A percentile compares a stretch with the other conserved stretches of the same genome.
phyloP scores from a whole-genome alignment of 2,113 vertebrate genomes.

The Brachirus orientalis region DNA sequence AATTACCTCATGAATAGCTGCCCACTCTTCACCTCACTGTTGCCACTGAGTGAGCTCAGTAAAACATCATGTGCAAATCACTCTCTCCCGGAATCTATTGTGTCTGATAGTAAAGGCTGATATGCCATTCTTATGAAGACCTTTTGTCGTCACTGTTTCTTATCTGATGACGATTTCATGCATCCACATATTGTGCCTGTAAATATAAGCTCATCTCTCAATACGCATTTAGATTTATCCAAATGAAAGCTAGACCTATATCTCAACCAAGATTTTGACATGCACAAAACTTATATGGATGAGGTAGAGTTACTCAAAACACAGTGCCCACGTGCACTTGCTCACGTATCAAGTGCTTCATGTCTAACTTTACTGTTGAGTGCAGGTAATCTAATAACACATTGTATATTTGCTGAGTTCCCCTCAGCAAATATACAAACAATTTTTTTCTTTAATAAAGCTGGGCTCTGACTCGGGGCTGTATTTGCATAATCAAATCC shows the following conservation, averaged over 20 bases:
- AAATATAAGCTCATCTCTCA: too few species aligned
- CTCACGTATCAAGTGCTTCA: neutral
- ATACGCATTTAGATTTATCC: too few species aligned
- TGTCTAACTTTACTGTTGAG: slow-evolving; percentile 8
- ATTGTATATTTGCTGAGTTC: slow-evolving; percentile 47
- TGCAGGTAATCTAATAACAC: slow-evolving; percentile 39
- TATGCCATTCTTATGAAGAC: neutral
- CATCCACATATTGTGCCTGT: too few species aligned
- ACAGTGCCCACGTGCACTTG: too few species aligned
- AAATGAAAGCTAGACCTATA: too few species aligned
- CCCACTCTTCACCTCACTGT: slow-evolving; percentile 17
- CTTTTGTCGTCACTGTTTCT: neutral
- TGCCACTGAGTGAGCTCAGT: slow-evolving; percentile 9
- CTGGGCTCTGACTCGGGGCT: slow-evolving; percentile 47
- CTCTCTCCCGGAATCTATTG: neutral
- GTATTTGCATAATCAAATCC: slow-evolving; percentile 81
- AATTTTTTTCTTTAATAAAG: slow-evolving; percentile 53
- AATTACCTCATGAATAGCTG: slow-evolving; percentile 47
- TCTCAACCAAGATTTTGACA: too few species aligned
- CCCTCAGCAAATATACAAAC: slow-evolving; percentile 43
- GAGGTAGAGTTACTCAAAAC: too few species aligned
- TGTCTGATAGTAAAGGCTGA: slow-evolving; percentile 1
- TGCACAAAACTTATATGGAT: too few species aligned
- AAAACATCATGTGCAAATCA: slow-evolving; percentile 6
- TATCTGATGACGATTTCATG: neutral